Evolutionary conservation across 2,888 invertebrate species (phyloP), one percentile per base, ranked within the genome.

Genomic region (Xestia c-nigrum): DNA sequence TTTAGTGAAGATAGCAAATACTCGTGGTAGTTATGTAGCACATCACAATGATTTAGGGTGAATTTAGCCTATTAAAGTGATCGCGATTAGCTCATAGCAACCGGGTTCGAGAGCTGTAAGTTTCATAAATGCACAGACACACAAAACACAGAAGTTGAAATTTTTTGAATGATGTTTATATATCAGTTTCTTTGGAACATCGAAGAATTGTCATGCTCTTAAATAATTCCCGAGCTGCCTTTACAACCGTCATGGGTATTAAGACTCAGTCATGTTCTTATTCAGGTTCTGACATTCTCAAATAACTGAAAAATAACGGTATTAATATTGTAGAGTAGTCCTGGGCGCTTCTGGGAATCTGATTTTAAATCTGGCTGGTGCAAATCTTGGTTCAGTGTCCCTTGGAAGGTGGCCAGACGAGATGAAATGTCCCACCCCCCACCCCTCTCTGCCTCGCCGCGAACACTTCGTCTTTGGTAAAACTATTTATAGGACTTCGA

Each of bases 401-500:
- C 61, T 85, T 87, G 86, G 86, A 87, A 80, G 80, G 69, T 72
- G 78, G 87, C 86, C 85, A 87, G 86, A 80, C 69, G 72, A 80
- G 83, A 81, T 84, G 65, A 84, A 84, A 85, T 85, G 74, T 71
- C 63, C 47, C 50, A 66, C 70, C 50, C 64, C 47, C 55, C 63
- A 21, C 46, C 64, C 52, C 57, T 21, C 1, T n/a, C 10, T 14
- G 47, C n/a, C 50, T 68, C 61, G 21, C 43, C 21, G 24, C 43
- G 55, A 83, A 87, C 74, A 85, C 83, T 81, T 78, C 74, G 64
- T 76, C 65, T 86, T 71, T 68, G 67, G 76, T 78, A 78, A 87
- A 87, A 87, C 74, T 87, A 85, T 86, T 87, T 85, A 87, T 87
- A 75, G 64, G 72, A 72, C 79, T 80, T 87, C 83, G 76, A 80